These are phyloP conservation scores for Apis cerana DNA, from an alignment of 1,140 invertebrate species.

Conservation along the genomic window DNA sequence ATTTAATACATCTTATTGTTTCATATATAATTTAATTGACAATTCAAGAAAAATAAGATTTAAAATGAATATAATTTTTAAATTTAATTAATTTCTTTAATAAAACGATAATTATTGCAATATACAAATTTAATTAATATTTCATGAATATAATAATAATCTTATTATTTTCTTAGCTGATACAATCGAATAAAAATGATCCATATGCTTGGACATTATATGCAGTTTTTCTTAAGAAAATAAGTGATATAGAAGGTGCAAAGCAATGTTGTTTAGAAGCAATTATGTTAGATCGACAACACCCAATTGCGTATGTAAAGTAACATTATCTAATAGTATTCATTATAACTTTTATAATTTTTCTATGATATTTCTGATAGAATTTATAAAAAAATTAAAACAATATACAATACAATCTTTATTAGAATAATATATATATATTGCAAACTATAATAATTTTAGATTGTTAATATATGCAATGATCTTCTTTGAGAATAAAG, in stretches of 20 bases:
- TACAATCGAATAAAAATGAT: constrained; percentile 45
- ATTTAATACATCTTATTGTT: too few species aligned
- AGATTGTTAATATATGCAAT: constrained; percentile 64
- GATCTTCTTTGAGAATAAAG: constrained; percentile 51
- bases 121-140: too few species aligned
- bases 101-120: neutral
- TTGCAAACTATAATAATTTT: neutral
- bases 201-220: constrained; percentile 62
- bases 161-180: constrained; percentile 15
- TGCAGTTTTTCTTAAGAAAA: constrained; percentile 59
- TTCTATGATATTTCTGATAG: too few species aligned
- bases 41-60: too few species aligned
- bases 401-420: too few species aligned
- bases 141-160: too few species aligned
- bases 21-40: too few species aligned
- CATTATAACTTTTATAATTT: neutral
- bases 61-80: too few species aligned
- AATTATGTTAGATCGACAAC: constrained; percentile 52
- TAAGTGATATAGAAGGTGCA: constrained; percentile 54
- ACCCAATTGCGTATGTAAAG: constrained; percentile 62
- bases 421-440: neutral
- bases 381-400: too few species aligned
- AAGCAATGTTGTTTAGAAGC: constrained; percentile 65
- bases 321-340: neutral
- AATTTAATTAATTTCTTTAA: neutral